Evolutionary conservation across 2,888 invertebrate genomes (phyloP), one percentile per base, ranked within the genome.

Genomic region (Cylloceria caligata): DNA sequence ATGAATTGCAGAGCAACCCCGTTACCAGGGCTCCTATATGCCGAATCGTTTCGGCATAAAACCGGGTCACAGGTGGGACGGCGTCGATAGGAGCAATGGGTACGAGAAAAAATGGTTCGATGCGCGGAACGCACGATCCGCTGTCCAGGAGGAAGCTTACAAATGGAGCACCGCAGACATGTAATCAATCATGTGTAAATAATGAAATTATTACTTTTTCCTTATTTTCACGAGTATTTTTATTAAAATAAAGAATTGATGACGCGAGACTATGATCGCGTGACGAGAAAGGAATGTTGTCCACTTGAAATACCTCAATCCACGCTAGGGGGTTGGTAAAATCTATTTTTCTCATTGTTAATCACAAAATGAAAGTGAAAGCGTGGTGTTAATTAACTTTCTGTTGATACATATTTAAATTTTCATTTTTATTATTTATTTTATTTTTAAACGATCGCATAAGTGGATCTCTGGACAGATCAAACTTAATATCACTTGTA

Each of bases 61-160:
- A 7, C 99, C 99, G 0, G 99, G 99, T 0, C 97, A 98, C 93
- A 94, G 99, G 13, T 99, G 99, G 99, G 99, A 99, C 91, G 99
- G 99, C 0, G 99, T 99, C 0, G 98, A 99, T 93, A 94, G 99
- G 24, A 99, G 98, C 4, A 99, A 97, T 93, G 99, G 99, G 0
- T 99, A 98, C 91, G 99, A 99, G 92, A 96, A 96, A 88, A 96
- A 97, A 88, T 96, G 96, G 94, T 97, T 98, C 90, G 95, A 96
- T n/a, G 94, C 95, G 11, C 95, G 95, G 85, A 97, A 96, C 91
- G 95, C 96, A 24, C 95, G 94, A 85, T 95, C 95, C 85, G 98
- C 99, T 0, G 92, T 94, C 0, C 95, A 96, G 86, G 97, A 97
- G 88, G 97, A 98, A 89, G 96, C 97, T 0, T 98, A 98, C 90